A percentile compares a stretch with the other conserved stretches of the same genome.
phyloP scores from a whole-genome alignment of 2,888 invertebrate species.

The Agrypnus murinus region DNA sequence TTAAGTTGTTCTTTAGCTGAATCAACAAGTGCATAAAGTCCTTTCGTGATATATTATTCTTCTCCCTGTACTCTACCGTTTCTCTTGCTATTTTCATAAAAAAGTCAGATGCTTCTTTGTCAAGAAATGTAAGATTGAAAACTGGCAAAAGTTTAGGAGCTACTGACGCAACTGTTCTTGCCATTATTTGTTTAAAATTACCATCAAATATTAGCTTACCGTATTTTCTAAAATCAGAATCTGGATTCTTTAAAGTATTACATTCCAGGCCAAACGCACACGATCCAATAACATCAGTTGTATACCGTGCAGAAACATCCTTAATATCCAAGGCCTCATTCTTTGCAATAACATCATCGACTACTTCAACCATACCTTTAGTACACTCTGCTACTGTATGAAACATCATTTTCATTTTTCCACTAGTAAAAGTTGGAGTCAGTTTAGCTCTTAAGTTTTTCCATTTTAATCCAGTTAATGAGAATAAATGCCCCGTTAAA shows the following conservation, averaged over 20 bases:
- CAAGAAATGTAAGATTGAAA: not conserved
- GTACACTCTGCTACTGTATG: constrained; percentile 68
- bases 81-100: constrained; percentile 20
- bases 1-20: constrained; percentile 21
- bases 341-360: constrained; percentile 46
- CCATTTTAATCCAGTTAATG: constrained; percentile 68
- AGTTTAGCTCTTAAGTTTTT: no score
- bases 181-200: not conserved
- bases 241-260: constrained; percentile 69
- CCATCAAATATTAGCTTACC: constrained; percentile 60
- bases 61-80: constrained; percentile 22
- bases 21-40: constrained; percentile 34
- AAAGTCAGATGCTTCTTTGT: constrained; percentile 1
- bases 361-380: constrained; percentile 56
- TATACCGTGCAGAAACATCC: constrained; percentile 62
- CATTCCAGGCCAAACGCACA: no score
- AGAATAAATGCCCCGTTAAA: constrained; percentile 66
- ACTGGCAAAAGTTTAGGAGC: not conserved
- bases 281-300: constrained; percentile 67
- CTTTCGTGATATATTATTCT: constrained; percentile 12
- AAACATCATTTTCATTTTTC: constrained; percentile 72
- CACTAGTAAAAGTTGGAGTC: constrained; percentile 73
- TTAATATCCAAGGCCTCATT: constrained; percentile 54
- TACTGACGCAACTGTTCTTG: not conserved
- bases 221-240: constrained; percentile 63